Percentiles rank a stretch among this genome's conserved stretches.
These are phyloP conservation scores for Elgonia sp. DNA, from an alignment of 2,888 invertebrate species.

Conservation along the genomic window DNA sequence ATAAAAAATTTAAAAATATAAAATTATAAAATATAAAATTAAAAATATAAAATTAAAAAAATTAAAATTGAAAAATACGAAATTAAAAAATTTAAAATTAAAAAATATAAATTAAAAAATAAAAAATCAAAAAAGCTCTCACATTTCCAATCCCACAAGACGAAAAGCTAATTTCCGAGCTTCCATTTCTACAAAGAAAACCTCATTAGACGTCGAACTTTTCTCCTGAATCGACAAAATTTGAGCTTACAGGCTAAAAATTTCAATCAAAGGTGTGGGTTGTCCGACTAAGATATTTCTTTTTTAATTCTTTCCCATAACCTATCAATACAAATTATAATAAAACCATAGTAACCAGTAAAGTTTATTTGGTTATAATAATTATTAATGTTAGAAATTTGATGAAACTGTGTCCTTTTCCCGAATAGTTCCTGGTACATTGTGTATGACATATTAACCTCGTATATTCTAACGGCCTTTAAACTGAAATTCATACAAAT, in stretches of 20 bases:
- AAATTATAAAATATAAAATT: no score
- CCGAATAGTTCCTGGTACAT: background rate
- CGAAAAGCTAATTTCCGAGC: background rate
- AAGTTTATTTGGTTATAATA: no score
- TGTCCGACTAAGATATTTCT: background rate
- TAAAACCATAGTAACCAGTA: background rate
- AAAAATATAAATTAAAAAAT: no score
- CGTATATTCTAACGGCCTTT: background rate
- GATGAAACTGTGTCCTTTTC: background rate
- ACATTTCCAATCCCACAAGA: background rate
- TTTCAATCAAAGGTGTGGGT: background rate
- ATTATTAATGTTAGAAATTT: background rate
- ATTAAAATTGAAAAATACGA: no score
- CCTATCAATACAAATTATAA: background rate
- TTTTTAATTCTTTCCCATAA: no score
- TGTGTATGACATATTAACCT: background rate
- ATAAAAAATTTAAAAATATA: no score
- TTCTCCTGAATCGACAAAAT: constrained; percentile 12
- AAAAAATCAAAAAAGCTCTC: background rate
- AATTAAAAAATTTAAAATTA: no score
- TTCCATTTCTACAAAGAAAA: background rate
- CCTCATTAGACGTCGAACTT: constrained; percentile 12
- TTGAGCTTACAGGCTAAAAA: constrained; percentile 1
- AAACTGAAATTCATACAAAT: background rate
- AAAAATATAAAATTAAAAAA: no score